Percentiles rank a stretch among this genome's conserved stretches.
Conservation (phyloP, 2,113 vertebrate species). For the Rhombomys opimus region DNA sequence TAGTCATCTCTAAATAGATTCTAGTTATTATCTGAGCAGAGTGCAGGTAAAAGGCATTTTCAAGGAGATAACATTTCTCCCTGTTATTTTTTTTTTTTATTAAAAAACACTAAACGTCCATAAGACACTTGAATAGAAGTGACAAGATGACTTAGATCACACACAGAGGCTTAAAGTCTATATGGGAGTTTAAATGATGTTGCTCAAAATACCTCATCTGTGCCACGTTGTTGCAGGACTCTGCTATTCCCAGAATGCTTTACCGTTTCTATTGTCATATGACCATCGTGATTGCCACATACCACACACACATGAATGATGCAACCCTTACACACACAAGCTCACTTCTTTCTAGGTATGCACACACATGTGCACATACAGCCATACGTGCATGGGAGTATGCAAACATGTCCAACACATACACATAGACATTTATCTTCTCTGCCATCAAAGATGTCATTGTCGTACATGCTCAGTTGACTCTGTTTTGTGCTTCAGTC, state of each 20-base stretch:
- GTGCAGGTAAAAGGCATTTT: background rate
- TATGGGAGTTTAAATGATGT: background rate
- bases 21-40: background rate
- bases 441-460: background rate
- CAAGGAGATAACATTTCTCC: background rate
- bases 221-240: background rate
- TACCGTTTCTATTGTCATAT: background rate
- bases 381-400: no score
- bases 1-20: background rate
- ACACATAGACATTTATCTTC: background rate
- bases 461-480: background rate
- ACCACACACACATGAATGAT: background rate
- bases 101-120: background rate
- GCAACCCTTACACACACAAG: background rate
- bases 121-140: background rate
- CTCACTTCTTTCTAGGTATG: background rate
- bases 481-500: background rate
- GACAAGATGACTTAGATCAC: background rate
- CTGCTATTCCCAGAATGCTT: fast-evolving
- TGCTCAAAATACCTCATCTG: background rate
- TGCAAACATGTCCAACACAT: background rate
- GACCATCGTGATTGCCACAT: background rate
- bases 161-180: background rate
- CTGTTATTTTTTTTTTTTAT: background rate
- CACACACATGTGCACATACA: no score